Conservation (phyloP, 1,140 invertebrate genomes). For the Apis laboriosa region DNA sequence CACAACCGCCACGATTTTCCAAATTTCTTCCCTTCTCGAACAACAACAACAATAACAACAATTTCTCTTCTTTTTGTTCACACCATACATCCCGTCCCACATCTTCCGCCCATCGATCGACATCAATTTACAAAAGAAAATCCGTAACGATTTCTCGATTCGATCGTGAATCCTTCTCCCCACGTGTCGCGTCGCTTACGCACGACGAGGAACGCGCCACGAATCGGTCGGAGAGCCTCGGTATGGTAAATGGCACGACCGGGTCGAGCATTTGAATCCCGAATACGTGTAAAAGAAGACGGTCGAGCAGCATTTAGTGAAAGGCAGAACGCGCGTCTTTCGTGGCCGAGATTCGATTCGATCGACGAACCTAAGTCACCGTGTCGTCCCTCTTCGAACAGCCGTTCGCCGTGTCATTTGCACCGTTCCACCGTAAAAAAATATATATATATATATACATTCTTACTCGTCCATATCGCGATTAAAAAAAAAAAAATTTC, state of each 20-base stretch:
- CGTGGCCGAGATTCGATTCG: slow-evolving; percentile 74
- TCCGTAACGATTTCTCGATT: no score
- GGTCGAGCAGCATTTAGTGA: slow-evolving; percentile 70
- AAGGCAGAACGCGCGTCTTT: slow-evolving; percentile 67
- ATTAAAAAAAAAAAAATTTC: no score
- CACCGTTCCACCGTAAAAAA: not conserved
- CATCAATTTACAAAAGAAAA: no score
- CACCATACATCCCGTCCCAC: no score
- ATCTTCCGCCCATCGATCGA: no score
- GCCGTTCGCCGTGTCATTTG: not conserved
- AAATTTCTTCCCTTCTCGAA: no score
- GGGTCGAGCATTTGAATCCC: slow-evolving; percentile 58
- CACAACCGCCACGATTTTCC: not conserved
- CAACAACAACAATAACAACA: no score
- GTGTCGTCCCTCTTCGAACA: slow-evolving; percentile 19
- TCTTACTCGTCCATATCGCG: no score
- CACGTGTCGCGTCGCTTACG: not conserved
- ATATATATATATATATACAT: no score
- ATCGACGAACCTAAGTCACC: slow-evolving; percentile 63
- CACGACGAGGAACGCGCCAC: slow-evolving; percentile 13
- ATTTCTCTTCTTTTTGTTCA: no score
- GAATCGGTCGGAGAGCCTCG: slow-evolving; percentile 6
- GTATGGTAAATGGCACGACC: slow-evolving; percentile 63
- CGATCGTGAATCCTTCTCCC: no score
- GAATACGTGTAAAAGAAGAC: slow-evolving; percentile 68